phyloP scores from a whole-genome alignment of 1,140 invertebrate species.

The Heliconius melpomene region DNA sequence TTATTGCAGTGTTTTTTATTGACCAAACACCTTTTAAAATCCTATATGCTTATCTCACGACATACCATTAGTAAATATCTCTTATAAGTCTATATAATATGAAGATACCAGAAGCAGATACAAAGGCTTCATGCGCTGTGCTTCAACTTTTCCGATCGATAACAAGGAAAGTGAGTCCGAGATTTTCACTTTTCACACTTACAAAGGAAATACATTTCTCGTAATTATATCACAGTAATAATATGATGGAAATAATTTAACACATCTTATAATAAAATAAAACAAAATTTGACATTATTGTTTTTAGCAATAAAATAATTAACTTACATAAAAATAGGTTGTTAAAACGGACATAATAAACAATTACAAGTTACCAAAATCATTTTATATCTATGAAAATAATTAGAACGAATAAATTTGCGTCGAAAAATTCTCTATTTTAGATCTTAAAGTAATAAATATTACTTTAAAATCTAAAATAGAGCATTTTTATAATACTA shows the following conservation, averaged over 20 bases:
- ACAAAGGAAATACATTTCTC: not conserved
- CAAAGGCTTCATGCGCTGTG: constrained; percentile 18
- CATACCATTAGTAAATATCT: not conserved
- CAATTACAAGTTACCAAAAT: too few relatives aligned
- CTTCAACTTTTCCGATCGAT: constrained; percentile 34
- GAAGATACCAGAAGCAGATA: not conserved
- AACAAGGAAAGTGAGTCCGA: constrained; percentile 29
- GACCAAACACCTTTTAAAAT: not conserved
- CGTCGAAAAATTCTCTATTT: not conserved
- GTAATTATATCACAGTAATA: not conserved
- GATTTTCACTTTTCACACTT: constrained; percentile 31
- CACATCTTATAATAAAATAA: too few relatives aligned
- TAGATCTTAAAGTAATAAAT: not conserved
- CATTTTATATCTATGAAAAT: too few relatives aligned
- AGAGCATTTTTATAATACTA: too few relatives aligned
- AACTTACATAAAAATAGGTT: too few relatives aligned
- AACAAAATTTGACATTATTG: too few relatives aligned
- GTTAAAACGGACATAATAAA: too few relatives aligned
- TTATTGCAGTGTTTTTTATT: not conserved
- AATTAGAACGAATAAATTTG: too few relatives aligned
- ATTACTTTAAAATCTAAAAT: too few relatives aligned
- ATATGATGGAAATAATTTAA: not conserved
- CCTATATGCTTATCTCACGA: not conserved
- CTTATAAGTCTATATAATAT: not conserved
- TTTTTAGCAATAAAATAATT: too few relatives aligned